Evolutionary conservation across 2,113 vertebrate genomes (phyloP).

Genomic region (Sylvilagus bachmani): DNA sequence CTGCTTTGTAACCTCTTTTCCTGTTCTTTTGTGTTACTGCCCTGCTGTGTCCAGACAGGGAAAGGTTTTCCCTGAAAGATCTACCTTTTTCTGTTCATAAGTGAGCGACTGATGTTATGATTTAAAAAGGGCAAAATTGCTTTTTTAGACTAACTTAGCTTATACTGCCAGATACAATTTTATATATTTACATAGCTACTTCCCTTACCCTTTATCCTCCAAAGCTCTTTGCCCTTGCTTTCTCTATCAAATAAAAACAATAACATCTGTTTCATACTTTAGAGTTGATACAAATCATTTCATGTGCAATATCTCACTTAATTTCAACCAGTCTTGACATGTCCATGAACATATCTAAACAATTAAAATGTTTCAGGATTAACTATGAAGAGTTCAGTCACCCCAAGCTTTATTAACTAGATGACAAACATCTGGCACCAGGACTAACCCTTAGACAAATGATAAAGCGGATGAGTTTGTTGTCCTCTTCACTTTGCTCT

Average conservation of each 20-base stretch:
- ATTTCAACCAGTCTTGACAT: slow-evolving; percentile 64
- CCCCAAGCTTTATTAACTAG: neutral
- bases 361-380: slow-evolving; percentile 72
- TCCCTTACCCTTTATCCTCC: slow-evolving; percentile 60
- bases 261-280: slow-evolving; percentile 73
- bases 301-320: slow-evolving; percentile 73
- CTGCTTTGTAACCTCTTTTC: neutral
- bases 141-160: slow-evolving; percentile 56
- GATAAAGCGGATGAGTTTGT: neutral
- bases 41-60: neutral
- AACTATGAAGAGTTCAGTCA: slow-evolving; percentile 33
- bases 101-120: slow-evolving; percentile 38
- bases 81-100: slow-evolving; percentile 37
- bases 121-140: slow-evolving; percentile 35
- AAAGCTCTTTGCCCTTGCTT: slow-evolving; percentile 72
- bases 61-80: neutral
- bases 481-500: neutral
- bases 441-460: neutral
- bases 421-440: slow-evolving; percentile 61
- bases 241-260: slow-evolving; percentile 56
- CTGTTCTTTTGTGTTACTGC: neutral
- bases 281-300: slow-evolving; percentile 55
- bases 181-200: slow-evolving; percentile 67
- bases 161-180: slow-evolving; percentile 66
- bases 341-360: slow-evolving; percentile 61